Conservation (phyloP, 1,140 invertebrate species). For the Drosophila punjabiensis region DNA sequence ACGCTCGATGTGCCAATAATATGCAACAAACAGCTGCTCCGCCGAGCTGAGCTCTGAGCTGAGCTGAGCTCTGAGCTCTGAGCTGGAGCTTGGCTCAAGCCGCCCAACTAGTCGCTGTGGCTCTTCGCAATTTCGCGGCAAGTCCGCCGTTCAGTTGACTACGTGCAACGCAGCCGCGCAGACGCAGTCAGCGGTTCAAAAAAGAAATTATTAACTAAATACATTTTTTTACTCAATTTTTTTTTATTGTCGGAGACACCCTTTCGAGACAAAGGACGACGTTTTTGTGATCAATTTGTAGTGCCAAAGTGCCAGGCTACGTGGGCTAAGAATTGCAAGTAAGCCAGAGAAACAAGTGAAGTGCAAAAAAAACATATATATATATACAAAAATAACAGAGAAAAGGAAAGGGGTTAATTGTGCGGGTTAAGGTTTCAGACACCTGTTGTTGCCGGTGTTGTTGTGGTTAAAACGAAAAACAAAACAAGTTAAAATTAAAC, state of each 20-base stretch:
- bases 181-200: constrained; percentile 57
- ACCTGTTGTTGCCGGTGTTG: constrained; percentile 29
- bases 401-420: constrained; percentile 13
- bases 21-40: constrained; percentile 73
- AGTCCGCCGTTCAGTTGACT: constrained; percentile 72
- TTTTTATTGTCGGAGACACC: background rate
- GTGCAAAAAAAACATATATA: constrained; percentile 10
- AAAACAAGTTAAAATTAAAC: constrained; percentile 8
- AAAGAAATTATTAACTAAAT: constrained; percentile 10
- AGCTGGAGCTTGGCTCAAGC: background rate
- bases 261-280: constrained; percentile 20
- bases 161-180: constrained; percentile 80
- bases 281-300: constrained; percentile 34
- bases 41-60: constrained; percentile 1
- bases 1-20: constrained; percentile 77
- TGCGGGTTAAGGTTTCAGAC: constrained; percentile 21
- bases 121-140: constrained; percentile 71
- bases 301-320: constrained; percentile 49
- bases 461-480: constrained; percentile 13
- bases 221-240: constrained; percentile 13
- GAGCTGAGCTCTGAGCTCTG: background rate
- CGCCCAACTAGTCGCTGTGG: constrained; percentile 9
- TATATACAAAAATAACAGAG: background rate
- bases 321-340: constrained; percentile 53
- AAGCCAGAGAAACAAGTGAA: constrained; percentile 38